Base-by-base conservation (phyloP, 2,113 vertebrate genomes). In the Oophaga pumilio region DNA sequence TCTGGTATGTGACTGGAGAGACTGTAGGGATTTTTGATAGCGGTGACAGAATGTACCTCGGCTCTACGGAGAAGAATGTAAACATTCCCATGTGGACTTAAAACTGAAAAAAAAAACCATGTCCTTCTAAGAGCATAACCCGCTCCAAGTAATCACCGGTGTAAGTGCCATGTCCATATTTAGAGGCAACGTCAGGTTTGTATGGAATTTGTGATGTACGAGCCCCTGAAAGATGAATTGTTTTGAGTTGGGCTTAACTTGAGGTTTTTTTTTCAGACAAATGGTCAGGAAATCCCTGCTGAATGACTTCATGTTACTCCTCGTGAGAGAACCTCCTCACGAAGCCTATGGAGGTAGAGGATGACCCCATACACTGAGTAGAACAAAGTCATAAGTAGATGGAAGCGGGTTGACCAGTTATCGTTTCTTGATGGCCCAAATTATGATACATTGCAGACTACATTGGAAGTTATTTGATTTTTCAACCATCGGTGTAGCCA, bases 81-180 rank as follows among this genome's bases (percentile, higher is more conserved):
- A 79, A 79, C 85, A 69, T 86, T 79, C 62, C 76, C 85, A 43
- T 69, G 66, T 43, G 57, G n/a, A 76, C 84, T 50, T 76, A 20
- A 33, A 76, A 85, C 76, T 50, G 52, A 85, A 74, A 76, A 64
- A 85, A 74, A 76, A 49, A 22, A 24, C 84, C 84, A 76, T 76
- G 60, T 22, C 84, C 71, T 76, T 76, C 56, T 76, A 76, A 14
- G 71, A 60, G 28, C 53, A 85, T 60, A 22, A 57, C 56, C 26
- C 6, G 28, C 49, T 84, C 50, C 28, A 24, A 2, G 4, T 33
- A 60, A 33, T 53, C 50, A 12, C 24, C 24, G 33, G 74, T 62
- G 69, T 56, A 79, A 79, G 33, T 50, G 66, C 22, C n/a, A 81
- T 87, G 85, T 71, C 85, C 85, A 87, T 87, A 87, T 87, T 87